A percentile compares a stretch with the other conserved stretches of the same genome.
These are phyloP conservation scores for Drosophila mimetica DNA, from an alignment of 2,888 invertebrate genomes.

Conservation along the genomic window DNA sequence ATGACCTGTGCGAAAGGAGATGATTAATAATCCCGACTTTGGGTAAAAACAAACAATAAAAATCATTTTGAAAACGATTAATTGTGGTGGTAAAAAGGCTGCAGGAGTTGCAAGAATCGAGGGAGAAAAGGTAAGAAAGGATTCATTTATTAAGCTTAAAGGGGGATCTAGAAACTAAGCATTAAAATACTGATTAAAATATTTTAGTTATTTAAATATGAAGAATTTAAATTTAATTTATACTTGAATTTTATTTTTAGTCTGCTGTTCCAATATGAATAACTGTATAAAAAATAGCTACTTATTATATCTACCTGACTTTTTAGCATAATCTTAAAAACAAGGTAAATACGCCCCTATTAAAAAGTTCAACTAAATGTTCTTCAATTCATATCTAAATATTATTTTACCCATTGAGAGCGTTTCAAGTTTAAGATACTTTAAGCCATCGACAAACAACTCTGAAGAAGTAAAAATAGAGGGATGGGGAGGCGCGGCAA, in stretches of 20 bases:
- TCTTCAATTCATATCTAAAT: not conserved
- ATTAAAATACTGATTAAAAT: too few species aligned
- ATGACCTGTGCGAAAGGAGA: slow-evolving; percentile 26
- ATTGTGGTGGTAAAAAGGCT: not conserved
- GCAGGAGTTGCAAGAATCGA: not conserved
- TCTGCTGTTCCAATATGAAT: too few species aligned
- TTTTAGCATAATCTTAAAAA: not conserved
- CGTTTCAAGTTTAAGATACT: slow-evolving; percentile 10
- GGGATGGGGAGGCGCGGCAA: slow-evolving; percentile 1
- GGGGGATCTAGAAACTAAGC: not conserved
- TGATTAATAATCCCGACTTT: slow-evolving; percentile 37
- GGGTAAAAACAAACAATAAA: slow-evolving; percentile 28
- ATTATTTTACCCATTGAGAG: not conserved
- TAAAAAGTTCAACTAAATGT: not conserved
- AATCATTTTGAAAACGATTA: slow-evolving; percentile 17
- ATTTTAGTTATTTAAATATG: too few species aligned
- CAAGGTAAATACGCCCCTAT: not conserved
- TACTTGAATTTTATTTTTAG: too few species aligned
- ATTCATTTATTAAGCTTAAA: not conserved
- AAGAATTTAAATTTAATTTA: too few species aligned
- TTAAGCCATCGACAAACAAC: slow-evolving; percentile 29
- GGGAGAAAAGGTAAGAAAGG: slow-evolving; percentile 16
- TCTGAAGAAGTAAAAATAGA: slow-evolving; percentile 1
- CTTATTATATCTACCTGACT: too few species aligned
- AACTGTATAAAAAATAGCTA: too few species aligned